phyloP scores from a whole-genome alignment of 2,797 vertebrate genomes.

The Cygnus olor region DNA sequence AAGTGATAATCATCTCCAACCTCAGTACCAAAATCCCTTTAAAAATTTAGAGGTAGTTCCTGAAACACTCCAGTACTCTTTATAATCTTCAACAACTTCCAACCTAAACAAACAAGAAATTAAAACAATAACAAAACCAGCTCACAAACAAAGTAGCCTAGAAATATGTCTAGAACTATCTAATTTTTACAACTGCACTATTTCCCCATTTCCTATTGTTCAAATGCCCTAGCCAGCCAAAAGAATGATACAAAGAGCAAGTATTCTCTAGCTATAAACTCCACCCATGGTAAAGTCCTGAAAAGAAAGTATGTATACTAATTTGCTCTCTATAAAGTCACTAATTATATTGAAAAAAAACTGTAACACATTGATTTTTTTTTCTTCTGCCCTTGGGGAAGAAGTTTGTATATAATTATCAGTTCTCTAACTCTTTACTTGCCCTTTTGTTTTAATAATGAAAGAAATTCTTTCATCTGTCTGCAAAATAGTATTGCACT shows the following conservation, averaged over 20 bases:
- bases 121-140: background rate
- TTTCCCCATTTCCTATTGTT: slow-evolving; percentile 19
- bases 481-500: slow-evolving; percentile 35
- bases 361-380: background rate
- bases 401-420: slow-evolving; percentile 48
- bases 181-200: background rate
- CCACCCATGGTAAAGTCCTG: background rate
- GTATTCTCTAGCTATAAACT: slow-evolving; percentile 30
- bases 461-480: slow-evolving; percentile 50
- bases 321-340: slow-evolving; percentile 42
- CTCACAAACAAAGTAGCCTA: background rate
- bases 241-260: slow-evolving; percentile 30
- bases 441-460: slow-evolving; percentile 61
- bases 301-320: slow-evolving; percentile 52
- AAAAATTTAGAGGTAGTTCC: background rate
- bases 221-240: background rate
- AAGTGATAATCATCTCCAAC: background rate
- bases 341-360: slow-evolving; percentile 43
- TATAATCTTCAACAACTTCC: background rate
- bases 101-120: background rate
- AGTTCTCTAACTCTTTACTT: slow-evolving; percentile 45
- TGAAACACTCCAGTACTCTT: background rate
- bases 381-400: slow-evolving; percentile 5
- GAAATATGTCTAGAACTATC: background rate
- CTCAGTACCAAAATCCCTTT: background rate